Conservation (phyloP, 2,797 vertebrate genomes). For the Microcaecilia unicolor region DNA sequence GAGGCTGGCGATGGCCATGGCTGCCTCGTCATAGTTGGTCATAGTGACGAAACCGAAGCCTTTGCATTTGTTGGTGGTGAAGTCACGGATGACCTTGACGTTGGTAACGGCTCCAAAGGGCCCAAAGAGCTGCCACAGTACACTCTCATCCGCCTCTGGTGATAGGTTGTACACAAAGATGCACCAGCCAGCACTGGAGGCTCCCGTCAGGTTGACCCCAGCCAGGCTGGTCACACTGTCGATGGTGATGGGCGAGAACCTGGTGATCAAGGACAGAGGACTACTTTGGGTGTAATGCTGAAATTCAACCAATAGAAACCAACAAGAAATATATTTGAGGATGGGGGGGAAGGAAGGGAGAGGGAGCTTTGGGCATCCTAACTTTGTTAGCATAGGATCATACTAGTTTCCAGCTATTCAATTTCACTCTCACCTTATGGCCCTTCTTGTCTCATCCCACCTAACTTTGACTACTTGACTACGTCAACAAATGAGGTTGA, state of each 20-base stretch:
- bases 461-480: no score
- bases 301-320: constrained; percentile 38
- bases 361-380: no score
- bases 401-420: no score
- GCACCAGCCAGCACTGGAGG: constrained; percentile 85
- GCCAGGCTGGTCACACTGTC: constrained; percentile 92
- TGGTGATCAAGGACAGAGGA: constrained; percentile 87
- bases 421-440: no score
- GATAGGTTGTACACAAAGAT: constrained; percentile 98
- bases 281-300: constrained; percentile 96
- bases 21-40: constrained; percentile 97
- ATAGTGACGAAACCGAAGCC: constrained; percentile 97
- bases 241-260: constrained; percentile 94
- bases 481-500: no score
- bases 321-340: no score
- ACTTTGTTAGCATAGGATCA: no score
- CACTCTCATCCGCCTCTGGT: constrained; percentile 88
- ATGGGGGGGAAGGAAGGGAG: no score
- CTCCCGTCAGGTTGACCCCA: constrained; percentile 80
- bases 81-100: constrained; percentile 95
- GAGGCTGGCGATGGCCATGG: constrained; percentile 95
- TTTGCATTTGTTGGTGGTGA: constrained; percentile 97
- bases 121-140: constrained; percentile 97
- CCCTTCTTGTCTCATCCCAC: no score
- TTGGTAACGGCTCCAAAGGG: constrained; percentile 94